Base-by-base conservation (phyloP, 2,888 invertebrate species). In the Drosophila diplacantha region DNA sequence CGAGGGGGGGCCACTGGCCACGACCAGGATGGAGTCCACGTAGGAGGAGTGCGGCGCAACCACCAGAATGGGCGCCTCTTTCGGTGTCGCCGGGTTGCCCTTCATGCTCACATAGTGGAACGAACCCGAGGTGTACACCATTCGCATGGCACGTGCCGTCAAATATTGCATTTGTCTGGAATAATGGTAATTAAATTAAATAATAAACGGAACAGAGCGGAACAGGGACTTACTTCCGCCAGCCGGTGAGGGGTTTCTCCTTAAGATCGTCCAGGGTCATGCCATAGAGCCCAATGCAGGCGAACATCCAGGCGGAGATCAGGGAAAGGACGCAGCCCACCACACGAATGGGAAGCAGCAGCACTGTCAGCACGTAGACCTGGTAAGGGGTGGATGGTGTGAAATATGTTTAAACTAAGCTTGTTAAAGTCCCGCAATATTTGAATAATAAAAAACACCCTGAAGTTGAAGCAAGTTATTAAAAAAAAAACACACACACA, bases 21-120 rank as follows among this genome's bases (percentile, higher is more conserved):
- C 93, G 82, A 96, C 94, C 77, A 94, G 92, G 71, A 97, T 91
- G 64, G 95, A 93, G 89, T 98, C 98, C 89, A 95, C 93, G 91
- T 94, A 96, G 61, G 94, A 93, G 37, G 97, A 96, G 88, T 98
- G 98, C 4, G 97, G 97, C 5, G 96, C 97, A 68, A 95, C 91
- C 58, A 93, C 93, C 70, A 97, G 89, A 72, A 97, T 92, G 2
- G 96, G 95, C 5, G 97, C 97, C 72, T 94, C 94, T 22, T 90
- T 90, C 53, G 90, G 73, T 16, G 89, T 85, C 20, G 92, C 92
- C 80, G 89, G 88, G 74, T 90, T 90, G 52, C 97, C 97, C 86
- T 92, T 92, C 77, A 94, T 91, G 78, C 91, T 92, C 73, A 97
- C 91, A 79, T 92, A 92, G 85, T 95, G 93, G 90, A 97, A 96